Evolutionary conservation across 1,140 invertebrate species (phyloP).

Genomic region (Apolygus lucorum): DNA sequence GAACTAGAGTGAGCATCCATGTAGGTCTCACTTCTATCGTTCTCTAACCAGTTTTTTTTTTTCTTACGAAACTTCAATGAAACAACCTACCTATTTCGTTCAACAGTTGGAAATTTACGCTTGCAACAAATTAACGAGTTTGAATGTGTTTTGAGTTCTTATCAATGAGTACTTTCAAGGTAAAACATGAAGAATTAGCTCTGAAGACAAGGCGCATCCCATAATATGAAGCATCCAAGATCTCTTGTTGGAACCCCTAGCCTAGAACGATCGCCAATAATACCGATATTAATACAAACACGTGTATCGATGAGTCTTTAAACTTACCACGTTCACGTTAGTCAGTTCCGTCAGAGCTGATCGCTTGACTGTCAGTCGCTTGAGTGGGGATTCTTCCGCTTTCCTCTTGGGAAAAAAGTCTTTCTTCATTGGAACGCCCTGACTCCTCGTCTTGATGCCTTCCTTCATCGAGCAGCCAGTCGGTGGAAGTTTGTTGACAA

Average conservation of each 20-base stretch:
- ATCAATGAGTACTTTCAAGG: not conserved
- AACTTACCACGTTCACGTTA: slow-evolving; percentile 51
- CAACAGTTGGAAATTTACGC: no score
- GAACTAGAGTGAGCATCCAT: no score
- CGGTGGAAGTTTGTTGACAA: slow-evolving; percentile 1
- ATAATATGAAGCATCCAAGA: not conserved
- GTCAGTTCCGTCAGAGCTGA: slow-evolving; percentile 68
- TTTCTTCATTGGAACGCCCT: slow-evolving; percentile 30
- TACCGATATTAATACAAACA: not conserved
- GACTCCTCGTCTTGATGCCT: slow-evolving; percentile 19
- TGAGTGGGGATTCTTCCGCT: slow-evolving; percentile 43
- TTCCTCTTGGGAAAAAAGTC: slow-evolving; percentile 43
- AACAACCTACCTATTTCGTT: no score
- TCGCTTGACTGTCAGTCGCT: slow-evolving; percentile 45
- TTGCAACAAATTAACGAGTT: no score
- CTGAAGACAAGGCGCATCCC: not conserved
- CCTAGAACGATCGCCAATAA: not conserved
- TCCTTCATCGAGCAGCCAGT: not conserved
- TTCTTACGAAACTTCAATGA: no score
- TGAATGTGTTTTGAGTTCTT: no score
- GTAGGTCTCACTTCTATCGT: no score
- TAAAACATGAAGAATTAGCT: not conserved
- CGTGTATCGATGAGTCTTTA: not conserved
- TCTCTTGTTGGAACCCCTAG: not conserved
- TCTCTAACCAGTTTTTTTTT: no score